phyloP scores from a whole-genome alignment of 2,113 vertebrate species.

The Chunga burmeisteri region DNA sequence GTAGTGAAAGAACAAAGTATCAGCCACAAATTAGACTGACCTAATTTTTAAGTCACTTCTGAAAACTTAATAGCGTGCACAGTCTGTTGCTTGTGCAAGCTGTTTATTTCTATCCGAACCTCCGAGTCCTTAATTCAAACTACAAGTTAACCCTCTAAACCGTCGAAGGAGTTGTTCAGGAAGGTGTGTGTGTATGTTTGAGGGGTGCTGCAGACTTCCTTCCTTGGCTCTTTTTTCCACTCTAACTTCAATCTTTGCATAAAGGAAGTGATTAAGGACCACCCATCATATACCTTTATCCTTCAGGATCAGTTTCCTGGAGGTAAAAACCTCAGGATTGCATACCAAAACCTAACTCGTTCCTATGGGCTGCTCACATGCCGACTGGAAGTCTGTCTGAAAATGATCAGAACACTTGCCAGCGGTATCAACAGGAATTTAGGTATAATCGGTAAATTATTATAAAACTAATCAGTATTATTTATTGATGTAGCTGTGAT shows the following conservation, averaged over 20 bases:
- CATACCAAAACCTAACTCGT: not conserved
- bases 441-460: not conserved
- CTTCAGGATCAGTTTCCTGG: constrained; percentile 37
- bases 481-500: not conserved
- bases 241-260: constrained; percentile 36
- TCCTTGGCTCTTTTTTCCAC: constrained; percentile 41
- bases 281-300: constrained; percentile 32
- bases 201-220: constrained; percentile 41
- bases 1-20: constrained; percentile 53
- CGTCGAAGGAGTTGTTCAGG: not conserved
- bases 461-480: not conserved
- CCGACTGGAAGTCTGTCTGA: not conserved
- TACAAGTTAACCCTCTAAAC: not conserved
- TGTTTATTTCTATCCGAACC: constrained; percentile 22
- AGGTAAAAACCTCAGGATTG: constrained; percentile 25
- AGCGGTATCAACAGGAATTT: not conserved
- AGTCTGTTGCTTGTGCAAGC: constrained; percentile 40
- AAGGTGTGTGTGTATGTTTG: not conserved
- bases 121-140: not conserved
- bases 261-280: constrained; percentile 54
- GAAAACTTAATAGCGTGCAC: not conserved
- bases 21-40: constrained; percentile 65
- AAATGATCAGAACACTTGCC: not conserved
- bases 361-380: not conserved
- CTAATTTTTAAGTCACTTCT: constrained; percentile 59